A percentile compares a stretch with the other conserved stretches of the same genome.
Evolutionary conservation across 2,888 invertebrate species (phyloP).

Genomic region (Cheilosia soror): DNA sequence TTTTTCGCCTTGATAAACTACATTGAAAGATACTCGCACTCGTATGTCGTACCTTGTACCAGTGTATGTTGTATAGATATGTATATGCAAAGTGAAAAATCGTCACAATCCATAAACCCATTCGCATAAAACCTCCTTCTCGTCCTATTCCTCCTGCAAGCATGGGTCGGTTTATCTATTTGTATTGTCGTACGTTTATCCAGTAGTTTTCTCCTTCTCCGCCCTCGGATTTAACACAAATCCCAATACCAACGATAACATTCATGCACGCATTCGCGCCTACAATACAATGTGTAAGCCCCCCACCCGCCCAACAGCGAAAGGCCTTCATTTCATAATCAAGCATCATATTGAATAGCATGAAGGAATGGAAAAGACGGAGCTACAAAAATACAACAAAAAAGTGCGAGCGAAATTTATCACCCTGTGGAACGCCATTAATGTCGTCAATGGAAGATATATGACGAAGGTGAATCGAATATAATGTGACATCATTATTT

Average conservation of each 20-base stretch:
- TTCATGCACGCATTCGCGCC: constrained; percentile 69
- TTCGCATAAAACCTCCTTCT: constrained; percentile 45
- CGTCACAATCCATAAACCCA: constrained; percentile 72
- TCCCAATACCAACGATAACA: constrained; percentile 71
- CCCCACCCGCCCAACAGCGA: not conserved
- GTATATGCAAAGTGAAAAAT: constrained; percentile 71
- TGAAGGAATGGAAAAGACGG: constrained; percentile 34
- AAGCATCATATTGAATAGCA: constrained; percentile 71
- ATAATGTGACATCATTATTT: constrained; percentile 77
- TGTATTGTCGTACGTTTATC: constrained; percentile 65
- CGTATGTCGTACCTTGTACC: not conserved
- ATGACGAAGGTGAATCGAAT: constrained; percentile 79
- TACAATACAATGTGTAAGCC: constrained; percentile 59
- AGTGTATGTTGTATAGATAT: not conserved
- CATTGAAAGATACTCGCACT: constrained; percentile 12
- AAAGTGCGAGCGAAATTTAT: constrained; percentile 74
- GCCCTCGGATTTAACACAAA: constrained; percentile 60
- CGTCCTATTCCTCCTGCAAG: not conserved
- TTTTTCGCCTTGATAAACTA: constrained; percentile 49
- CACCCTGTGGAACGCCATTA: constrained; percentile 76
- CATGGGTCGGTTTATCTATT: constrained; percentile 64
- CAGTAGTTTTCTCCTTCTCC: not conserved
- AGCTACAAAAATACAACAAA: constrained; percentile 22
- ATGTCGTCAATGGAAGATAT: constrained; percentile 79
- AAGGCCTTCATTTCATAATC: constrained; percentile 67